phyloP scores from a whole-genome alignment of 2,797 vertebrate species.

The Prionace glauca region DNA sequence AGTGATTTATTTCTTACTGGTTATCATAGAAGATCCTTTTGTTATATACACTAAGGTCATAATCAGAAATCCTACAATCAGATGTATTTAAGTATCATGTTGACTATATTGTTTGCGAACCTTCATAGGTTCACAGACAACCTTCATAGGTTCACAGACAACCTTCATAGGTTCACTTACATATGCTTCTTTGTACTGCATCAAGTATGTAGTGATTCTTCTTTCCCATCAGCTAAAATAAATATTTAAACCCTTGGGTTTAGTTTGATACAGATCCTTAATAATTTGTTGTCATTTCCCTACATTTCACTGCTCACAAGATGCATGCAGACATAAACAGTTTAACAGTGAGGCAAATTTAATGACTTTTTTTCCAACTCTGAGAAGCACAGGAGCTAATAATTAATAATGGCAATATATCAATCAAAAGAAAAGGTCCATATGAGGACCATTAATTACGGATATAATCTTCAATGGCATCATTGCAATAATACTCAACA shows the following conservation, averaged over 20 bases:
- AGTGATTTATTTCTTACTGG: not conserved
- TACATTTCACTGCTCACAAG: not conserved
- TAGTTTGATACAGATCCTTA: not conserved
- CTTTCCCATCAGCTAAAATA: not conserved
- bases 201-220: not conserved
- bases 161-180: not conserved
- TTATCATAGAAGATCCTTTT: not conserved
- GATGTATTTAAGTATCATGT: not conserved
- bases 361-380: not conserved
- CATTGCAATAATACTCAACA: not conserved
- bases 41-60: not conserved
- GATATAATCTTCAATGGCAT: not conserved
- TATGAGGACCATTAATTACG: not conserved
- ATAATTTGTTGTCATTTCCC: not conserved
- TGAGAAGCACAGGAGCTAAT: not conserved
- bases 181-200: not conserved
- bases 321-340: not conserved
- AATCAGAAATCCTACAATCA: not conserved
- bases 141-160: not conserved
- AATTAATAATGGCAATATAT: constrained; percentile 25
- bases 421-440: not conserved
- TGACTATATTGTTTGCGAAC: no score
- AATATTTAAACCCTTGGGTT: not conserved
- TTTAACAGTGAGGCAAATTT: not conserved
- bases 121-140: not conserved